Conservation (phyloP, 2,888 invertebrate species). For the Chaitophorus viminalis region DNA sequence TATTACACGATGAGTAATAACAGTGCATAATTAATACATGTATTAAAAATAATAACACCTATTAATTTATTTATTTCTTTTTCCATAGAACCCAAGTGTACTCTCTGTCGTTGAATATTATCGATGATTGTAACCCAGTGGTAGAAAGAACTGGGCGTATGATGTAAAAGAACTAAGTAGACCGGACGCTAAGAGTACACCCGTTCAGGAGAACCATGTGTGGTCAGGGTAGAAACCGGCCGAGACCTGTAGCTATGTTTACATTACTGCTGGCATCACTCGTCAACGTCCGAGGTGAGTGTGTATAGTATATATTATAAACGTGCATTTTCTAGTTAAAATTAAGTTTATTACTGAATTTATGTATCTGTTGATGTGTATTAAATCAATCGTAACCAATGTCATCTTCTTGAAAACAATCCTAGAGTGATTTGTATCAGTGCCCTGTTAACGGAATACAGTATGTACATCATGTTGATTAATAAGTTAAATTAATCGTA, state of each 20-base stretch:
- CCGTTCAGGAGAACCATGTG: conserved; percentile 44
- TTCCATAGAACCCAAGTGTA: conserved; percentile 21
- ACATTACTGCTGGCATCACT: conserved; percentile 24
- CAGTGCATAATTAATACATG: too few relatives aligned
- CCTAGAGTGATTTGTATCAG: conserved; percentile 9
- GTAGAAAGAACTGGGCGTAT: conserved; percentile 30
- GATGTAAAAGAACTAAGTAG: conserved; percentile 36
- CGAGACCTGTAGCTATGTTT: conserved; percentile 28
- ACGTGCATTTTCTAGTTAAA: not conserved
- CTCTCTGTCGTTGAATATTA: not conserved
- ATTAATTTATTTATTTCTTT: conserved; percentile 28
- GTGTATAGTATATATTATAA: too few relatives aligned
- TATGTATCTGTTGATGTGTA: not conserved
- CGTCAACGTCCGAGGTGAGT: conserved; percentile 51
- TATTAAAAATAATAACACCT: not conserved
- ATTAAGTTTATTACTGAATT: conserved; percentile 1
- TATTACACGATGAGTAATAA: too few relatives aligned
- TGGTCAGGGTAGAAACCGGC: conserved; percentile 28
- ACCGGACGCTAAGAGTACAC: conserved; percentile 28
- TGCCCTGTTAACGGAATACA: conserved; percentile 26
- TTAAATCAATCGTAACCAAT: conserved; percentile 16
- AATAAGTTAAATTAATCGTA: conserved; percentile 5
- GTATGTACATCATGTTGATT: conserved; percentile 40
- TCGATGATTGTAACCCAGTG: conserved; percentile 26
- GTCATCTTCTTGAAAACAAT: conserved; percentile 1